Percentiles rank a stretch among this genome's conserved stretches.
Evolutionary conservation across 2,797 vertebrate genomes (phyloP).

Genomic region (Melanotaenia trifasciata): DNA sequence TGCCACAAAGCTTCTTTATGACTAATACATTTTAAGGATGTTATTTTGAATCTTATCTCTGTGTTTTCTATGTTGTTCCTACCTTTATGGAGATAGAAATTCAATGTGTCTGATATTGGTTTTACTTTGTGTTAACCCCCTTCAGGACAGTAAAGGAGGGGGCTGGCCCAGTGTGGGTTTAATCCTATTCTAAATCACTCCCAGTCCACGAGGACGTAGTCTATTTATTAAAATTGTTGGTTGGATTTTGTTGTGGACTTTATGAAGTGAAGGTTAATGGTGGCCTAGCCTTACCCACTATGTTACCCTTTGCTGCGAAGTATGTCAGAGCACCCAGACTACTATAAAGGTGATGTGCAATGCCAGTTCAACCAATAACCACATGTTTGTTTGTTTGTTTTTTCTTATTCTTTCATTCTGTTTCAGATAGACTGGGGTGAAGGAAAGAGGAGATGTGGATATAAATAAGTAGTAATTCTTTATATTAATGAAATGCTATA

Average conservation of each 20-base stretch:
- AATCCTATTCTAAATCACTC: slow-evolving; percentile 19
- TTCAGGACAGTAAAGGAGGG: slow-evolving; percentile 4
- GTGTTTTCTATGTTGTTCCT: slow-evolving; percentile 3
- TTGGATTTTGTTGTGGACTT: slow-evolving; percentile 20
- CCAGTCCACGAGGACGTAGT: slow-evolving; percentile 19
- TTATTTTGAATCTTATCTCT: background rate
- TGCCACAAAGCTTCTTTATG: background rate
- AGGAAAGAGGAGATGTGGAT: background rate
- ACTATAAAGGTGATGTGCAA: background rate
- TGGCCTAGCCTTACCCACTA: slow-evolving; percentile 10
- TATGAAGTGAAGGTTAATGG: background rate
- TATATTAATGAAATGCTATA: slow-evolving; percentile 18
- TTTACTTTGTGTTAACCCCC: background rate
- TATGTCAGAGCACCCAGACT: background rate
- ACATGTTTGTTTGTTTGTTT: background rate
- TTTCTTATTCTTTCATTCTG: background rate
- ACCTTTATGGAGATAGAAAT: slow-evolving; percentile 1
- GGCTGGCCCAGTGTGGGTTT: slow-evolving; percentile 9
- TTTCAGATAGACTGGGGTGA: too few relatives aligned
- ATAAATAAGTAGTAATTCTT: background rate
- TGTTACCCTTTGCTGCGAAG: background rate
- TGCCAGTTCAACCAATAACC: background rate
- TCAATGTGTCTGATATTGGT: slow-evolving; percentile 1
- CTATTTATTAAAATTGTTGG: slow-evolving; percentile 16
- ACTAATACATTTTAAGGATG: background rate